Base-by-base conservation (phyloP, 2,888 invertebrate genomes). In the Boloria selene region DNA sequence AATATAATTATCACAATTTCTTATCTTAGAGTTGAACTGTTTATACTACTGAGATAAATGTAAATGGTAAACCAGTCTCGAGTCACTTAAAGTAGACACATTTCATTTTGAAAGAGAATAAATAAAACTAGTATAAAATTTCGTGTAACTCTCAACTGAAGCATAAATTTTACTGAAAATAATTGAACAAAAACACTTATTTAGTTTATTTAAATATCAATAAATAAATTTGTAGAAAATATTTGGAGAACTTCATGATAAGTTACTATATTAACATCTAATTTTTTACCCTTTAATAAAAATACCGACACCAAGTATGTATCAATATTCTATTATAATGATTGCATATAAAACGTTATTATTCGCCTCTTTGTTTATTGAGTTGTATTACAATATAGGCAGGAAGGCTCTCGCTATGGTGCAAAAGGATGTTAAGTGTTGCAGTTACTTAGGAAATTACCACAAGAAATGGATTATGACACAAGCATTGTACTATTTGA, bases 1-100 rank as follows among this genome's bases (percentile, higher is more conserved):
- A 67, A 64, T 44, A 60, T 62, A 65, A 67, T 72, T 73, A 73
- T 73, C 73, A 73, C 73, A 72, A 69, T 61, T 56, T 63, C 65
- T 69, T 67, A 70, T 70, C 70, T 53, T 42, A 68, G 17, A 17
- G 50, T 53, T 66, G 56, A 67, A 61, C 61, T 69, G 42, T 47
- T 44, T 61, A 31, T 45, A 26, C 61, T 31, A 42, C 13, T 17
- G 17, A 64, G 64, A 59, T 52, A 64, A 58, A 56, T 16, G 56
- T 22, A 45, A 26, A 56, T 42, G 1, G 10, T 61, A 42, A 13
- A 18, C 16, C 13, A 51, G 50, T 61, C 51, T 61, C 18, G 7
- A 18, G 4, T 14, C 38, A 22, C 16, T 14, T 47, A 26, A 47
- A 45, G n/a, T 45, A 7, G 5, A n/a, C 14, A n/a, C 4, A 47